Evolutionary conservation across 2,113 vertebrate species (phyloP).

Genomic region (Varanus komodoensis): DNA sequence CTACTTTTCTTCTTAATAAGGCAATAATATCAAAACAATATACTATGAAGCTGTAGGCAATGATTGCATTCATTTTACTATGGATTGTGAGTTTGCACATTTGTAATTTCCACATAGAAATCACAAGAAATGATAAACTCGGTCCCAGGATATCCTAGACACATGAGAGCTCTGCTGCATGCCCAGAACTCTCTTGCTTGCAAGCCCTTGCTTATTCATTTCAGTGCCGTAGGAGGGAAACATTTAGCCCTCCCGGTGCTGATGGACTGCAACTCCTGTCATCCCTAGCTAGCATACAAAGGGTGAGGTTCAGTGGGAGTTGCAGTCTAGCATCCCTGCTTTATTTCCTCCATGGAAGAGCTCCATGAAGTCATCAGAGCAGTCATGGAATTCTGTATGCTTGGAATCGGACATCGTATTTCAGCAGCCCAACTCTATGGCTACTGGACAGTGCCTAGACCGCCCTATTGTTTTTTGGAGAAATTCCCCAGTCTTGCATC

Average conservation of each 20-base stretch:
- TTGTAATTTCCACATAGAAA: not conserved
- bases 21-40: not conserved
- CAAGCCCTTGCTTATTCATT: not conserved
- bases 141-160: not conserved
- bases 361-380: not conserved
- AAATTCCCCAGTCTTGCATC: no score
- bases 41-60: not conserved
- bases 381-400: not conserved
- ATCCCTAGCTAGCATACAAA: no score
- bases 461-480: no score
- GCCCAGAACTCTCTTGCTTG: not conserved
- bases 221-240: no score
- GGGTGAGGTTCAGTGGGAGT: no score
- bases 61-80: not conserved
- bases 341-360: not conserved
- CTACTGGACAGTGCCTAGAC: no score
- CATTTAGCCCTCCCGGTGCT: no score
- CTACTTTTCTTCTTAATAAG: not conserved
- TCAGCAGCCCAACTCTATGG: not conserved
- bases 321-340: no score
- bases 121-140: not conserved
- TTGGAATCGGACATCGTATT: slow-evolving; percentile 28
- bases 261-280: no score
- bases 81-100: not conserved
- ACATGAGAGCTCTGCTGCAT: not conserved